phyloP scores from a whole-genome alignment of 2,888 invertebrate genomes.

The Drosophila nigricruria region DNA sequence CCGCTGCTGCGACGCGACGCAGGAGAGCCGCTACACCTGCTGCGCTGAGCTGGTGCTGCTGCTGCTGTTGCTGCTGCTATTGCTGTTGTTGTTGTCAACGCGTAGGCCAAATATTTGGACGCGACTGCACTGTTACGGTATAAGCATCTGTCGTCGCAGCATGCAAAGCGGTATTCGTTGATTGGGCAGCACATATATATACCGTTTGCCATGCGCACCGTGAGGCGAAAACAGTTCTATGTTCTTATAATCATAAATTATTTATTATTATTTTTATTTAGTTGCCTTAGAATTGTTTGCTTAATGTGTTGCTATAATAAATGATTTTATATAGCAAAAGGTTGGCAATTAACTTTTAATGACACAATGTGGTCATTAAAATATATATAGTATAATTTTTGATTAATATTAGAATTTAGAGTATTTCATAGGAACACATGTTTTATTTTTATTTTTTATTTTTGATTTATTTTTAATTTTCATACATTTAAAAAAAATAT shows the following conservation, averaged over 20 bases:
- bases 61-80: conserved; percentile 1
- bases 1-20: conserved; percentile 36
- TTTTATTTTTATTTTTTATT: neutral
- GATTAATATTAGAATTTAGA: neutral
- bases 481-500: neutral
- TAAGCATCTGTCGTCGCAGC: conserved; percentile 55
- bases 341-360: neutral
- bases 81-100: conserved; percentile 57
- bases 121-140: conserved; percentile 63
- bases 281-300: neutral
- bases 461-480: neutral
- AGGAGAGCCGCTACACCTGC: conserved; percentile 21
- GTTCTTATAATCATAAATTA: neutral
- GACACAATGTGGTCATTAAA: neutral
- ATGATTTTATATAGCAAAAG: neutral
- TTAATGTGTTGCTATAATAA: neutral
- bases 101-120: conserved; percentile 77
- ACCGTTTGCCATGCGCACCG: conserved; percentile 61
- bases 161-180: conserved; percentile 75
- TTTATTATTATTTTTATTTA: neutral
- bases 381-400: neutral
- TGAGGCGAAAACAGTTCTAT: conserved; percentile 10
- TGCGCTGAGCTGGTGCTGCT: conserved; percentile 27
- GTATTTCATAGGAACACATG: neutral
- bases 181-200: conserved; percentile 70